Evolutionary conservation across 2,113 vertebrate species (phyloP), one percentile per base, ranked within the genome.

Genomic region (Strigops habroptila): DNA sequence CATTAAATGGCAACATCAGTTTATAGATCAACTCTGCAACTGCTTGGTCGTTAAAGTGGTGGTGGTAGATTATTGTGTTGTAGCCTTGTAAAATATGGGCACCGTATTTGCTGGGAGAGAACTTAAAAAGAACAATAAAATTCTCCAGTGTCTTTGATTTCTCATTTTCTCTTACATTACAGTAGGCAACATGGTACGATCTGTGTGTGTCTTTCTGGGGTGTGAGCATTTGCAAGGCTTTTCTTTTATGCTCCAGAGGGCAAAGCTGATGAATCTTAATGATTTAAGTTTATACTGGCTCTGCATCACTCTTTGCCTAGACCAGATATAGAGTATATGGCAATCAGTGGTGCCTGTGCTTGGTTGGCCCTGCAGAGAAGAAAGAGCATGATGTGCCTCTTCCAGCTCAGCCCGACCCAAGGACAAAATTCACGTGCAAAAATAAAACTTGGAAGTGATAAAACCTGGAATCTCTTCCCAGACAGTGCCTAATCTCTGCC

Each of bases 1-100:
- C 97, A 97, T 97, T 96, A 97, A 97, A 97, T 96, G 91, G 90
- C 96, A 96, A 95, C 91, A 88, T 95, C 53, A 62, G 82, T 97
- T 97, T 96, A 95, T 95, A 95, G 97, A 97, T 91, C 91, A 96
- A 82, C 90, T 84, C 93, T 86, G 94, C 95, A 88, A 94, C 93
- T 92, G 88, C 79, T 74, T 83, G 85, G 91, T 94, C 9, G 49
- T 97, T 95, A 90, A 97, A 96, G 86, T 14, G 7, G 86, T 53
- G 94, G 69, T 93, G 91, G 95, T 82, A 94, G 91, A 55, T 93
- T 86, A 94, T 95, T 97, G 92, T 96, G 91, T 85, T 95, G 76
- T 90, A 86, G 86, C 70, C 84, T 86, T 83, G 77, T 93, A 92
- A 97, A 97, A 94, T 92, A 92, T 71, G 93, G 92, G 91, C 90